Evolutionary conservation across 2,113 vertebrate genomes (phyloP).

Genomic region (Shinisaurus crocodilurus): DNA sequence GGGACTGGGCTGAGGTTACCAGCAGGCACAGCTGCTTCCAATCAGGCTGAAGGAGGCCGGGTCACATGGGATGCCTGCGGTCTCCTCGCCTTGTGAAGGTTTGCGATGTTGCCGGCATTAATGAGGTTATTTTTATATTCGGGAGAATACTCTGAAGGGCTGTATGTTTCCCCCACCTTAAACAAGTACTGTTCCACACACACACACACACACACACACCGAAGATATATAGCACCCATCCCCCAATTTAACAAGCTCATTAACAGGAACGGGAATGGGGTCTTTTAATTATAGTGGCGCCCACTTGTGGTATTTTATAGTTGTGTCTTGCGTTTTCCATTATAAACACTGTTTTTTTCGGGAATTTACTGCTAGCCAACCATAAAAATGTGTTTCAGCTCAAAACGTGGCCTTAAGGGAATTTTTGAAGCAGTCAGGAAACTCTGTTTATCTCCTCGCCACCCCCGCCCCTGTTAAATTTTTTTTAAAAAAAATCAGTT

Average conservation of each 20-base stretch:
- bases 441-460: neutral
- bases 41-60: conserved; percentile 65
- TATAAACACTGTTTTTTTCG: neutral
- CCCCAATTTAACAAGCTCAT: neutral
- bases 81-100: conserved; percentile 66
- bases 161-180: neutral
- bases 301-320: neutral
- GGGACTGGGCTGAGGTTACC: conserved; percentile 42
- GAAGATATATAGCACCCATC: neutral
- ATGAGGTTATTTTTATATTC: conserved; percentile 66
- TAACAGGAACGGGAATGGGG: neutral
- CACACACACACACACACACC: too few relatives aligned
- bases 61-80: conserved; percentile 76
- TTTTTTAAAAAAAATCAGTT: neutral
- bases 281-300: neutral
- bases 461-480: neutral
- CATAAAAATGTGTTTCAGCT: conserved; percentile 7
- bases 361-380: conserved; percentile 21
- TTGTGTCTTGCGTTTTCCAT: neutral
- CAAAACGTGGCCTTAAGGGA: conserved; percentile 3
- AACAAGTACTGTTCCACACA: accelerated
- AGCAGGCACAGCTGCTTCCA: conserved; percentile 77
- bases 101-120: conserved; percentile 56
- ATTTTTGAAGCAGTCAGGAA: neutral
- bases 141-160: conserved; percentile 5